phyloP scores from a whole-genome alignment of 2,113 vertebrate species.

The Catagonus wagneri region DNA sequence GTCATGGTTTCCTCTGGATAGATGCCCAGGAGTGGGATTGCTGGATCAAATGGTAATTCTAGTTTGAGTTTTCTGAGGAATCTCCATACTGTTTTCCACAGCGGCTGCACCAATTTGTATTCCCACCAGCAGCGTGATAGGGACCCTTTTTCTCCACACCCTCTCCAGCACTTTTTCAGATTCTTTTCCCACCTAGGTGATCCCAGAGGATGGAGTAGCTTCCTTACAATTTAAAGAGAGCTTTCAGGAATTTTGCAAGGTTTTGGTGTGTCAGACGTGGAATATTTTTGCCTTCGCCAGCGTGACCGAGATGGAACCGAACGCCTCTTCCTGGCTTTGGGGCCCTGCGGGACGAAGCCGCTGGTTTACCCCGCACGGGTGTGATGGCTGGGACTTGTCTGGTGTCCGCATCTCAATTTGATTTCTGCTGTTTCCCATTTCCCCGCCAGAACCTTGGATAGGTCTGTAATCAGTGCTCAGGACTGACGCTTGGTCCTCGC shows the following conservation, averaged over 20 bases:
- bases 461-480: rapidly evolving
- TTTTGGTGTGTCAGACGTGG: rapidly evolving
- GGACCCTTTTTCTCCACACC: no score
- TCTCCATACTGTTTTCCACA: no score
- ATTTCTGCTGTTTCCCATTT: neutral
- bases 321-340: neutral
- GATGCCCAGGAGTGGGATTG: no score
- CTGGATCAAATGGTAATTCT: no score
- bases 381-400: rapidly evolving
- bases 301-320: rapidly evolving
- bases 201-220: no score
- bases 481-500: no score
- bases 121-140: no score
- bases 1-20: no score
- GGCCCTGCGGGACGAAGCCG: rapidly evolving
- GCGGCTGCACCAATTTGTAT: no score
- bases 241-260: neutral
- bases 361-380: rapidly evolving
- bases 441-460: rapidly evolving
- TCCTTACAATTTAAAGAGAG: neutral
- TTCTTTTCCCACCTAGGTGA: no score
- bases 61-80: no score
- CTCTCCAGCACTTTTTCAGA: no score
- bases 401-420: neutral
- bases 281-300: neutral